Conservation (phyloP, 2,888 invertebrate genomes). For the Busseola fusca region DNA sequence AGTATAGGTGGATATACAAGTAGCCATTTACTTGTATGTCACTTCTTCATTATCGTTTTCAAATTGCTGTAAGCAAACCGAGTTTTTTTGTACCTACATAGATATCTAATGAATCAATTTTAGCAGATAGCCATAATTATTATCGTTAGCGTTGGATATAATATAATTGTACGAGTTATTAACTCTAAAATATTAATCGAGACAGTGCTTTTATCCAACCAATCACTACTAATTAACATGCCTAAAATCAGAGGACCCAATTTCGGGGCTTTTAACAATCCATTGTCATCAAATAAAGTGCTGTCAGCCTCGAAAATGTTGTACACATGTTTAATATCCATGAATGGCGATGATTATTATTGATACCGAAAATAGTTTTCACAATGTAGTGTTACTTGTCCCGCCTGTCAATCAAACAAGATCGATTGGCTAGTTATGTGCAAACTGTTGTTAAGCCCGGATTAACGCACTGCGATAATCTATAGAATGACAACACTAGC, state of each 20-base stretch:
- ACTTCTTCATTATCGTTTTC: neutral
- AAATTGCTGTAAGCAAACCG: neutral
- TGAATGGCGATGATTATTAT: slow-evolving; percentile 38
- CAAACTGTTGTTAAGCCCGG: slow-evolving; percentile 79
- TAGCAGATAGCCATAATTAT: neutral
- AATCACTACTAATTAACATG: slow-evolving; percentile 49
- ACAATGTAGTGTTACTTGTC: slow-evolving; percentile 61
- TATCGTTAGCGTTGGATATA: too few species aligned
- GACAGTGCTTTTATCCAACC: slow-evolving; percentile 13
- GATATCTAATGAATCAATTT: neutral
- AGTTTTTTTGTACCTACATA: neutral
- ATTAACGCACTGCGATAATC: slow-evolving; percentile 76
- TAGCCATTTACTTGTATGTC: too few species aligned
- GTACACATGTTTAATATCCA: slow-evolving; percentile 39
- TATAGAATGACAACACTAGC: slow-evolving; percentile 73
- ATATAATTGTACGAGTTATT: neutral
- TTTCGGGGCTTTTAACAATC: slow-evolving; percentile 39
- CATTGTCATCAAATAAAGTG: slow-evolving; percentile 49
- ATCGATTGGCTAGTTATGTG: slow-evolving; percentile 77
- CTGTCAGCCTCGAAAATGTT: slow-evolving; percentile 26
- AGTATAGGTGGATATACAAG: too few species aligned
- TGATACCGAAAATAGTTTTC: slow-evolving; percentile 53
- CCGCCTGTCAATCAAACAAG: slow-evolving; percentile 76
- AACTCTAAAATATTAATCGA: slow-evolving; percentile 11
- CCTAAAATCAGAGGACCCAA: slow-evolving; percentile 43